Conservation (phyloP, 2,797 vertebrate species). For the Bradypodion pumilum region DNA sequence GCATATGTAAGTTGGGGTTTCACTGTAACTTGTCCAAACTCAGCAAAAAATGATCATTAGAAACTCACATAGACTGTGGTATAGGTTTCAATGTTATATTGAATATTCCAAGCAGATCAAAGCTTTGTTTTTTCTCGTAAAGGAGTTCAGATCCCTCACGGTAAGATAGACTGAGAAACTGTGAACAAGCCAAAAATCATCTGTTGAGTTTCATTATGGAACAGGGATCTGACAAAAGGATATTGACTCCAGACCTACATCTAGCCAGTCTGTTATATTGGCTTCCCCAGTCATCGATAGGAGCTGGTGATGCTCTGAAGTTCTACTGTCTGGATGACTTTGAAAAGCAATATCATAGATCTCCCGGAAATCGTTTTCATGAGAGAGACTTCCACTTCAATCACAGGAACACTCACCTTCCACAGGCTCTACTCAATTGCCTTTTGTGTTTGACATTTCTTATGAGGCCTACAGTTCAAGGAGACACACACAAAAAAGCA, state of each 20-base stretch:
- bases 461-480: conserved; percentile 18
- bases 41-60: not conserved
- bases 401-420: not conserved
- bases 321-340: not conserved
- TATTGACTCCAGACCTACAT: not conserved
- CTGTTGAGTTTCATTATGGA: not conserved
- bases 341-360: not conserved
- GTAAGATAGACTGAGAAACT: not conserved
- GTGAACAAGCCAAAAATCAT: not conserved
- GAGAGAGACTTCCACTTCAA: not conserved
- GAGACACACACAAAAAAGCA: conserved; percentile 6
- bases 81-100: not conserved
- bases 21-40: not conserved
- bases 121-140: not conserved
- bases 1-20: too few species aligned
- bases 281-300: not conserved
- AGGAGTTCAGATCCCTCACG: not conserved
- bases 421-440: not conserved
- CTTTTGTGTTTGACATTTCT: conserved; percentile 30
- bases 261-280: not conserved
- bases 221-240: too few species aligned
- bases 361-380: not conserved
- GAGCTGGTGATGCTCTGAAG: not conserved
- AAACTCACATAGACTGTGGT: not conserved
- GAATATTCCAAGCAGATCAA: not conserved